Evolutionary conservation across 2,888 invertebrate genomes (phyloP).

Genomic region (Lochmaea capreae): DNA sequence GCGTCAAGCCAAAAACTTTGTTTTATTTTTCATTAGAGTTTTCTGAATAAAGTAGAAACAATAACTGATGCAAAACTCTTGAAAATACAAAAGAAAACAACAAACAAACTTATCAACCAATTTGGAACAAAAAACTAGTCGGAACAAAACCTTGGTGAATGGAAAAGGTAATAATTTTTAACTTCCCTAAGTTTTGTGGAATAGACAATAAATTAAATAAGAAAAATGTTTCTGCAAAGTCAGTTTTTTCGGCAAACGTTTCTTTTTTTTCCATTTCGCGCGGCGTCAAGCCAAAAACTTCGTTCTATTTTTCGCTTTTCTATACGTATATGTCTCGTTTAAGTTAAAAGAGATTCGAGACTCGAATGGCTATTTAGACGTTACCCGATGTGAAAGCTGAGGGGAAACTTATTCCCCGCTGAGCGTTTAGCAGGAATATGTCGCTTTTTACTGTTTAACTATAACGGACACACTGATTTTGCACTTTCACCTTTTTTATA

Average conservation of each 20-base stretch:
- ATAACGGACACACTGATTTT: slow-evolving; percentile 23
- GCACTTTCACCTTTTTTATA: slow-evolving; percentile 22
- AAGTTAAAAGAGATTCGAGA: slow-evolving; percentile 39
- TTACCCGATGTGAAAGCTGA: slow-evolving; percentile 47
- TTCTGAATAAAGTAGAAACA: too few species aligned
- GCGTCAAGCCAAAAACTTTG: too few species aligned
- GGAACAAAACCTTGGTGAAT: too few species aligned
- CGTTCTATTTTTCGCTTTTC: slow-evolving; percentile 7
- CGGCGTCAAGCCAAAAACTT: not conserved
- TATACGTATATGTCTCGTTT: slow-evolving; percentile 38
- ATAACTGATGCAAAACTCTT: too few species aligned
- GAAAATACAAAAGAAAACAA: too few species aligned
- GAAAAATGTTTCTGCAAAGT: not conserved
- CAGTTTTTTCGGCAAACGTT: not conserved
- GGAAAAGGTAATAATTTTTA: too few species aligned
- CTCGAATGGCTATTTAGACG: slow-evolving; percentile 45
- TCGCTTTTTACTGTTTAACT: slow-evolving; percentile 20
- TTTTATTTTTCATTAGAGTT: too few species aligned
- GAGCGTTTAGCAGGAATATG: slow-evolving; percentile 48
- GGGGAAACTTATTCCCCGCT: slow-evolving; percentile 50
- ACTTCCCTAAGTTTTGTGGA: too few species aligned
- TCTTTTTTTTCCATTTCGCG: not conserved
- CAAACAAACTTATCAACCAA: too few species aligned
- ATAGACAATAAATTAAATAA: too few species aligned
- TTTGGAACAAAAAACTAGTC: too few species aligned